phyloP scores from a whole-genome alignment of 2,113 vertebrate genomes.

The Meleagris gallopavo region DNA sequence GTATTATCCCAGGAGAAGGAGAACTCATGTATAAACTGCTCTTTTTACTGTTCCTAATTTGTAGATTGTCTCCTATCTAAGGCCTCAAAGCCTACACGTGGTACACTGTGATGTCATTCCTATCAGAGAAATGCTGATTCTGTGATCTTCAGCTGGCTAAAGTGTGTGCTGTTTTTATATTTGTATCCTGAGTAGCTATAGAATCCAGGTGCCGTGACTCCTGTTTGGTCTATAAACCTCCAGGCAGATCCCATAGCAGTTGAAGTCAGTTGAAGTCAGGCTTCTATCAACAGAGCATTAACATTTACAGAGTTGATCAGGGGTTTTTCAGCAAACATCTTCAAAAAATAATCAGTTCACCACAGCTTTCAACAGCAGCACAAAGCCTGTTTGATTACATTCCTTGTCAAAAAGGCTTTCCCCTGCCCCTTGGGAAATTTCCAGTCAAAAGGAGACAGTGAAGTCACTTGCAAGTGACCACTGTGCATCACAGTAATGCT shows the following conservation, averaged over 20 bases:
- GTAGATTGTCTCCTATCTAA: not conserved
- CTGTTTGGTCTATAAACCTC: conserved; percentile 16
- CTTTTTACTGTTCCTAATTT: not conserved
- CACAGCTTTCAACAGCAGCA: not conserved
- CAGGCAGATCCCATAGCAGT: not conserved
- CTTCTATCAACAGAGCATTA: not conserved
- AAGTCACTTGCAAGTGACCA: not conserved
- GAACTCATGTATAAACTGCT: not conserved
- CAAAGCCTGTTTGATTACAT: not conserved
- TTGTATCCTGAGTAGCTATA: not conserved
- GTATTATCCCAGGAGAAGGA: not conserved
- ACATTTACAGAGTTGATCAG: not conserved
- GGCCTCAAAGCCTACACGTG: not conserved
- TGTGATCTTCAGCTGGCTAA: conserved; percentile 12
- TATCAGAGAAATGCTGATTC: not conserved
- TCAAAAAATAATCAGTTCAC: not conserved
- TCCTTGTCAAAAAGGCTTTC: not conserved
- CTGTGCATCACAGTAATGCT: not conserved
- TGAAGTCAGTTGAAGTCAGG: not conserved
- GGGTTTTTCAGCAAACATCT: not conserved
- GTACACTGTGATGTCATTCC: conserved; percentile 11
- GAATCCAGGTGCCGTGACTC: not conserved
- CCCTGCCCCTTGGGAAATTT: not conserved
- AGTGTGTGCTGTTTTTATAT: not conserved
- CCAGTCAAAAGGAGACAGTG: not conserved